These are phyloP conservation scores for Ptilodon capucinus DNA, from an alignment of 2,888 invertebrate species.

Conservation along the genomic window DNA sequence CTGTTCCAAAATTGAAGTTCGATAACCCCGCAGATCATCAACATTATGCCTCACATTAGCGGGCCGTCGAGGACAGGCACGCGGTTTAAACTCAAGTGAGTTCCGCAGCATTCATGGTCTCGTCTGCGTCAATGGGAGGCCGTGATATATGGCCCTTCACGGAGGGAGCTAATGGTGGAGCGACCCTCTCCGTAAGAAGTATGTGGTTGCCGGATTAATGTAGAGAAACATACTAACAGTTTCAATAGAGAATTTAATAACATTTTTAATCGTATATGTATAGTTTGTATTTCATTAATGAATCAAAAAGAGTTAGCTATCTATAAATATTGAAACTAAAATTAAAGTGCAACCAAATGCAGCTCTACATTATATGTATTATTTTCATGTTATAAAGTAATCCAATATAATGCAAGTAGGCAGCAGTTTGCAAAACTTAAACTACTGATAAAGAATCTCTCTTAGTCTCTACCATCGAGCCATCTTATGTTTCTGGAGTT, in stretches of 20 bases:
- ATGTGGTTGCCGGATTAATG: conserved; percentile 22
- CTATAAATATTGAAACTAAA: too few species aligned
- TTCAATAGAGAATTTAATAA: neutral
- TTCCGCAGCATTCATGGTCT: conserved; percentile 44
- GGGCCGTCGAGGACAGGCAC: conserved; percentile 40
- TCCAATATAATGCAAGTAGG: too few species aligned
- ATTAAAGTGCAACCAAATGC: too few species aligned
- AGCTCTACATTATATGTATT: too few species aligned
- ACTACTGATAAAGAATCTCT: too few species aligned
- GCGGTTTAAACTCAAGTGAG: conserved; percentile 29
- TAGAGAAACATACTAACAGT: neutral
- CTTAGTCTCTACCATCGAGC: too few species aligned
- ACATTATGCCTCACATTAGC: conserved; percentile 29
- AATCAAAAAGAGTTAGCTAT: too few species aligned
- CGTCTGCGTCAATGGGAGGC: conserved; percentile 37
- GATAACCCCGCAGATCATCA: conserved; percentile 16
- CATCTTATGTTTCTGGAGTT: too few species aligned
- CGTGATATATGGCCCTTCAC: conserved; percentile 59
- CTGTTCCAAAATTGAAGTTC: neutral
- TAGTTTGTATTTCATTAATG: too few species aligned
- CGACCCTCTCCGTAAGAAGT: conserved; percentile 45
- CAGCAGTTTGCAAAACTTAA: too few species aligned
- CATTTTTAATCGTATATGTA: too few species aligned
- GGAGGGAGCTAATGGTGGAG: conserved; percentile 58
- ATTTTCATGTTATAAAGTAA: too few species aligned